Conservation (phyloP, 2,888 invertebrate genomes). For the Colletes collaris region DNA sequence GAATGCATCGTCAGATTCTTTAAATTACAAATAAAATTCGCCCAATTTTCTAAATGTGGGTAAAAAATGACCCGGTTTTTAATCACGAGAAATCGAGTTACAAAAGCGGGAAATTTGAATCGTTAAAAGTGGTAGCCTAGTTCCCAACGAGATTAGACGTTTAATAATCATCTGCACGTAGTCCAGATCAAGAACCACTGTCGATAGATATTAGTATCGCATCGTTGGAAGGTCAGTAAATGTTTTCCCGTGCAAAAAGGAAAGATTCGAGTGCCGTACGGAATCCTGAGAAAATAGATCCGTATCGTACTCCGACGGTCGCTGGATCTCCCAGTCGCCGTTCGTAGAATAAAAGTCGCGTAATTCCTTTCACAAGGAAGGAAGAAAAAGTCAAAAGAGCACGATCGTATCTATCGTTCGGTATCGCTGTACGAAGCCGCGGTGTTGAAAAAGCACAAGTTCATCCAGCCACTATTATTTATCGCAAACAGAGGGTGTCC, state of each 20-base stretch:
- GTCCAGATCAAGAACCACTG: too few relatives aligned
- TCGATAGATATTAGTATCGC: neutral
- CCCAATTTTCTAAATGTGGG: too few relatives aligned
- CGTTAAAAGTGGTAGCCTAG: too few relatives aligned
- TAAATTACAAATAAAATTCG: too few relatives aligned
- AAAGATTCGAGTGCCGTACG: neutral
- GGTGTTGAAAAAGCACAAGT: conserved; percentile 78
- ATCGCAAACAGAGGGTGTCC: conserved; percentile 69
- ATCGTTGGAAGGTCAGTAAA: neutral
- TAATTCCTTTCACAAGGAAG: conserved; percentile 52
- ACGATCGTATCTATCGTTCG: conserved; percentile 62
- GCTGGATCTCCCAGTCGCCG: conserved; percentile 30
- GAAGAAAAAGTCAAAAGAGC: conserved; percentile 51
- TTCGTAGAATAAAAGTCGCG: conserved; percentile 50
- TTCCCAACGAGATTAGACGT: too few relatives aligned
- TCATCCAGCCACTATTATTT: conserved; percentile 80
- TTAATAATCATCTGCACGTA: too few relatives aligned
- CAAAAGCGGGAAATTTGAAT: too few relatives aligned
- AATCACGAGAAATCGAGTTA: too few relatives aligned
- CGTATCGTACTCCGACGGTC: conserved; percentile 44
- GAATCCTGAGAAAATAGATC: conserved; percentile 44
- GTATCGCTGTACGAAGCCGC: conserved; percentile 64
- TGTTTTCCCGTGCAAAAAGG: neutral
- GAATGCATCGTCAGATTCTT: too few relatives aligned
- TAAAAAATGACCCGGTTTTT: too few relatives aligned